These are phyloP conservation scores for Lasioglossum figueresi DNA, from an alignment of 2,888 invertebrate genomes.

Conservation along the genomic window DNA sequence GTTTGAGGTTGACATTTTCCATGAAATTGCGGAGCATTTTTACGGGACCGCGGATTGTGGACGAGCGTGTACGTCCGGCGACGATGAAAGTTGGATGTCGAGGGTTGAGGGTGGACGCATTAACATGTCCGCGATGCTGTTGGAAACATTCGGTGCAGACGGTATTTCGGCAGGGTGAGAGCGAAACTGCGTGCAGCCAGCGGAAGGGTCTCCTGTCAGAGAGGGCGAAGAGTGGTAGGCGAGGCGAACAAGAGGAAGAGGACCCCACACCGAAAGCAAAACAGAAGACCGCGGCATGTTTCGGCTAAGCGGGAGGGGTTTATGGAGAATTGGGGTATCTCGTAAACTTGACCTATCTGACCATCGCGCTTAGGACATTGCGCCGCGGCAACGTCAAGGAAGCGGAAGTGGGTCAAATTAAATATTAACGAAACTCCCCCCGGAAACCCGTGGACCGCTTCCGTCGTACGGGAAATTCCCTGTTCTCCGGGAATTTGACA, in stretches of 20 bases:
- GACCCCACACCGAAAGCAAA: slow-evolving; percentile 70
- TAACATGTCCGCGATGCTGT: slow-evolving; percentile 52
- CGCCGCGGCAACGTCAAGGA: slow-evolving; percentile 49
- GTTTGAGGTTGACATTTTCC: background rate
- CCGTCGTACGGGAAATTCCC: background rate
- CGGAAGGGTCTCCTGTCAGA: slow-evolving; percentile 72
- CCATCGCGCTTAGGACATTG: slow-evolving; percentile 69
- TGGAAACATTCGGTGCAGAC: slow-evolving; percentile 68
- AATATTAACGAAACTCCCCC: slow-evolving; percentile 51
- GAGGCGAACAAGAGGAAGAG: slow-evolving; percentile 60
- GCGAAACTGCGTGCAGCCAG: slow-evolving; percentile 74
- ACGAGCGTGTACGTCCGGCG: background rate
- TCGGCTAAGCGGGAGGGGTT: slow-evolving; percentile 81
- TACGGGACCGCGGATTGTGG: background rate
- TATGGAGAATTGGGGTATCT: slow-evolving; percentile 77
- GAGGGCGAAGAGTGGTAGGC: slow-evolving; percentile 55
- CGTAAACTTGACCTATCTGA: slow-evolving; percentile 82
- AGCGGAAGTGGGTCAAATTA: slow-evolving; percentile 76
- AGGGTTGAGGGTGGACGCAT: slow-evolving; percentile 3
- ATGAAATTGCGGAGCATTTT: background rate
- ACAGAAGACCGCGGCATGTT: slow-evolving; percentile 77
- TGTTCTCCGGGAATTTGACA: background rate
- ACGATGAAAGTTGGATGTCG: background rate
- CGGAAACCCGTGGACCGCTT: background rate
- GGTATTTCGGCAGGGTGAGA: slow-evolving; percentile 63